Evolutionary conservation across 2,113 vertebrate genomes (phyloP).

Genomic region (Oreochromis spilurus): DNA sequence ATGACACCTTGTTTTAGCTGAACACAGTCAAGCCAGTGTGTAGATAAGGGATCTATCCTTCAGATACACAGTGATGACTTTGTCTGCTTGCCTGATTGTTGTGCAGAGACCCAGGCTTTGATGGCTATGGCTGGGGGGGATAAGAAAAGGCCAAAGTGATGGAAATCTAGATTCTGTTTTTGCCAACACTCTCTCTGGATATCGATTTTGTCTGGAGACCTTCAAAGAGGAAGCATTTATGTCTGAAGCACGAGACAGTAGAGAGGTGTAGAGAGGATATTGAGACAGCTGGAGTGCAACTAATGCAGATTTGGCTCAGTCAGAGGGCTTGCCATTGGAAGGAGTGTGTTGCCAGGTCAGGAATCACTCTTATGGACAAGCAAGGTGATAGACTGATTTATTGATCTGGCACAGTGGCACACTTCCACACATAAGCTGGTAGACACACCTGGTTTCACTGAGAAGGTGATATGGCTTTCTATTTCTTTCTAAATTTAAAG

Average conservation of each 20-base stretch:
- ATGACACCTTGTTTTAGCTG: conserved; percentile 25
- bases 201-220: conserved; percentile 76
- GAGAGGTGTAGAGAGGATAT: conserved; percentile 47
- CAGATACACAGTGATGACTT: conserved; percentile 63
- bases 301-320: conserved; percentile 52
- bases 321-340: conserved; percentile 10
- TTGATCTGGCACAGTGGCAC: conserved; percentile 13
- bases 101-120: conserved; percentile 42
- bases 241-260: conserved; percentile 46
- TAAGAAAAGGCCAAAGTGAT: conserved; percentile 66
- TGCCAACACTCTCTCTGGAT: conserved; percentile 53
- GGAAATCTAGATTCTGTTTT: conserved; percentile 62
- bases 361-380: conserved; percentile 9
- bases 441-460: not conserved
- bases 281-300: conserved; percentile 41
- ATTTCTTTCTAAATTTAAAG: not conserved
- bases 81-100: conserved; percentile 48
- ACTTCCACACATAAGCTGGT: not conserved
- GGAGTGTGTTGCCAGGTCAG: conserved; percentile 9
- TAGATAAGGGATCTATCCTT: conserved; percentile 51
- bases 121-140: conserved; percentile 57
- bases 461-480: not conserved
- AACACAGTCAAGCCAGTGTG: not conserved
- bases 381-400: conserved; percentile 15
- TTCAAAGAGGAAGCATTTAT: conserved; percentile 67